These are phyloP conservation scores for Sycophila texana DNA, from an alignment of 2,888 invertebrate species.

Conservation along the genomic window DNA sequence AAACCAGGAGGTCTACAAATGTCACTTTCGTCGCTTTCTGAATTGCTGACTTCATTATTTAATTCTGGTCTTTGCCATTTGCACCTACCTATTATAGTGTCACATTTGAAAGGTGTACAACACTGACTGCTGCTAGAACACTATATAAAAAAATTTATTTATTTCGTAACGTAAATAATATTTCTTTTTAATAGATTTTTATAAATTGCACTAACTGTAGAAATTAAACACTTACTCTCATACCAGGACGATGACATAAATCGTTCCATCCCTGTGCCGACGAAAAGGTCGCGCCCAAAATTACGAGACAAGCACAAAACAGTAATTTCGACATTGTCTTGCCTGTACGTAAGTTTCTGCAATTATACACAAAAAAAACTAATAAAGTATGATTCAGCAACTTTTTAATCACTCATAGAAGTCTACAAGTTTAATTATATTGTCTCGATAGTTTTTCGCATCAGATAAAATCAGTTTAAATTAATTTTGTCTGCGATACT, in stretches of 20 bases:
- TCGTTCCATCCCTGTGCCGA: conserved; percentile 7
- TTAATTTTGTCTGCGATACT: too few species aligned
- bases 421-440: conserved; percentile 8
- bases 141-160: conserved; percentile 18
- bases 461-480: neutral
- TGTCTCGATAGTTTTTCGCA: neutral
- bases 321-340: conserved; percentile 27
- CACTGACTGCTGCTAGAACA: conserved; percentile 48
- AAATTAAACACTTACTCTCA: conserved; percentile 19
- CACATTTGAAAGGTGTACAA: conserved; percentile 44
- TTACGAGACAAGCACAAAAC: conserved; percentile 27
- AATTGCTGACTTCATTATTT: neutral
- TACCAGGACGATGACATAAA: conserved; percentile 33
- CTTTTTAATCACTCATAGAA: conserved; percentile 2
- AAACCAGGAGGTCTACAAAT: neutral
- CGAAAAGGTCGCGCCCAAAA: conserved; percentile 7
- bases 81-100: conserved; percentile 9
- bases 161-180: neutral
- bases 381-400: too few species aligned
- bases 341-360: conserved; percentile 21
- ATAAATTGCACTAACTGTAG: too few species aligned
- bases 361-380: conserved; percentile 28
- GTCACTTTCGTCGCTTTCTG: neutral
- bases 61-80: conserved; percentile 4
- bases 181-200: too few species aligned